A percentile compares a stretch with the other conserved stretches of the same genome.
These are phyloP conservation scores for Philaethria dido DNA, from an alignment of 2,888 invertebrate genomes.

Conservation along the genomic window DNA sequence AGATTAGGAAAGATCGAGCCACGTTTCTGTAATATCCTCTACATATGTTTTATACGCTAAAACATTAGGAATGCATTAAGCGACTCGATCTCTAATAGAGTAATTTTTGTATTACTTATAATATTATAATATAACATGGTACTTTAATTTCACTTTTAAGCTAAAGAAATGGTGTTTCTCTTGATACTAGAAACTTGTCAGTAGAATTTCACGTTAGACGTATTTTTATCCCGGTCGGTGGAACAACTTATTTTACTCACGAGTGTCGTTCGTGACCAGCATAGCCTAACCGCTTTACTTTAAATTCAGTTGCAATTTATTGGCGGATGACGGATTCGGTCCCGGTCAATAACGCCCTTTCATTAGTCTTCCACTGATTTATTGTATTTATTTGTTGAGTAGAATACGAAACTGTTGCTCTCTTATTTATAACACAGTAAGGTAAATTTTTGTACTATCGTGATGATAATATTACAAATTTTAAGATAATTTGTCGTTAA, in stretches of 20 bases:
- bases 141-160: neutral
- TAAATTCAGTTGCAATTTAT: constrained; percentile 48
- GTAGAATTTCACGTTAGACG: constrained; percentile 29
- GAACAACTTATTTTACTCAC: constrained; percentile 44
- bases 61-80: constrained; percentile 18
- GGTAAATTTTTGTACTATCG: neutral
- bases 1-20: constrained; percentile 1
- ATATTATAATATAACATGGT: constrained; percentile 8
- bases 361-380: constrained; percentile 45
- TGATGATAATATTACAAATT: neutral
- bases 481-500: neutral
- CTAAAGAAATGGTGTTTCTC: neutral
- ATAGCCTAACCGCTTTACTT: constrained; percentile 40
- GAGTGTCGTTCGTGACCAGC: constrained; percentile 45
- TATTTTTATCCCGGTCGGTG: constrained; percentile 37
- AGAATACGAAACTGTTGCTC: constrained; percentile 39
- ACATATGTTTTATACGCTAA: neutral
- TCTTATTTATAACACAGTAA: constrained; percentile 17
- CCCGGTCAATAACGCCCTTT: constrained; percentile 45
- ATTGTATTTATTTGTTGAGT: constrained; percentile 38
- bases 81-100: neutral
- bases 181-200: constrained; percentile 19
- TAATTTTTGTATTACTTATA: constrained; percentile 7
- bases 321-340: constrained; percentile 46
- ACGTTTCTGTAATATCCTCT: constrained; percentile 14